These are phyloP conservation scores for Brenthis daphne DNA, from an alignment of 2,888 invertebrate species.

Conservation along the genomic window DNA sequence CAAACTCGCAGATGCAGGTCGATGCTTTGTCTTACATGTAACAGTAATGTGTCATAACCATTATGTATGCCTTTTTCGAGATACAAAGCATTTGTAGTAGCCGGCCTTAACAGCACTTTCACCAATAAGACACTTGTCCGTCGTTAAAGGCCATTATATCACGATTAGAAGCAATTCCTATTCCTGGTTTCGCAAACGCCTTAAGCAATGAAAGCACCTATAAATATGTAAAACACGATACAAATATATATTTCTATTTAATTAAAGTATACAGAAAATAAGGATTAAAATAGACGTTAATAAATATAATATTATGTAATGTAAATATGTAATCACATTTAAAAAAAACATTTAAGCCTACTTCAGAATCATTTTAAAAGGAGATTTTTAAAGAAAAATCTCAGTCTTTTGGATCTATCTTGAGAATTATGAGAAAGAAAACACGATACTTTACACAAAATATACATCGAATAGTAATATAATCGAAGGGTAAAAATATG, in stretches of 20 bases:
- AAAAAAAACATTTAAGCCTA: too few species aligned
- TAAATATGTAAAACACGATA: constrained; percentile 11
- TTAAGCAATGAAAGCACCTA: constrained; percentile 38
- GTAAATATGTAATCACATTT: too few species aligned
- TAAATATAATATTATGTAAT: too few species aligned
- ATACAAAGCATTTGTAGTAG: constrained; percentile 38
- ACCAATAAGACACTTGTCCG: constrained; percentile 56
- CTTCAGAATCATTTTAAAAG: too few species aligned
- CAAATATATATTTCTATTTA: background rate
- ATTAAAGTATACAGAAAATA: too few species aligned
- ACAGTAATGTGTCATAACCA: constrained; percentile 40
- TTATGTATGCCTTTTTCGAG: constrained; percentile 32
- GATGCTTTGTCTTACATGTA: constrained; percentile 39
- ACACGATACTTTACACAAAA: too few species aligned
- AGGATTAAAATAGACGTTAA: too few species aligned
- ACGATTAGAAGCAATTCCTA: constrained; percentile 51
- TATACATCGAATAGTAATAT: too few species aligned
- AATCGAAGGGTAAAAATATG: too few species aligned
- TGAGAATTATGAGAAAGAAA: too few species aligned
- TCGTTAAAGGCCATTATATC: constrained; percentile 61
- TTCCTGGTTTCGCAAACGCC: constrained; percentile 54
- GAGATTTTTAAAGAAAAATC: too few species aligned
- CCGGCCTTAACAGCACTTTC: constrained; percentile 52
- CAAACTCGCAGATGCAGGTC: constrained; percentile 37
- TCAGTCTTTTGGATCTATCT: too few species aligned